A percentile compares a stretch with the other conserved stretches of the same genome.
Evolutionary conservation across 2,797 vertebrate species (phyloP).

Genomic region (Phoebastria nigripes): DNA sequence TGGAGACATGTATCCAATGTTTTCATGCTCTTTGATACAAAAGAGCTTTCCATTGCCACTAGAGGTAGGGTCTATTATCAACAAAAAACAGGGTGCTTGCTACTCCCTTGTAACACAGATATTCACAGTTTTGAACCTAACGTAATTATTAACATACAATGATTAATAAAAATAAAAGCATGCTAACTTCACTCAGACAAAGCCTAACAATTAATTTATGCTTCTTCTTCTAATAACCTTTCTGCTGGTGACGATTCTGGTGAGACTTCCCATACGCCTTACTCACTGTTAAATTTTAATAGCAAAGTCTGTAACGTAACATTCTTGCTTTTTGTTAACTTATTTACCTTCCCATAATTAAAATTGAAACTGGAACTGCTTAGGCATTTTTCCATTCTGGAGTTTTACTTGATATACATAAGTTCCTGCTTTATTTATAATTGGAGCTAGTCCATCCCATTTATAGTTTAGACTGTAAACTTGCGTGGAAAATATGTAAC

Average conservation of each 20-base stretch:
- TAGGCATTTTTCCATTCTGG: neutral
- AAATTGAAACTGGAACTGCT: neutral
- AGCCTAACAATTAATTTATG: neutral
- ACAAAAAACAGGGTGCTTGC: neutral
- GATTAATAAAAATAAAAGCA: neutral
- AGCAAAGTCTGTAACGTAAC: neutral
- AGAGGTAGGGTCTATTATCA: neutral
- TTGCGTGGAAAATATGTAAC: neutral
- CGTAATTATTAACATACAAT: neutral
- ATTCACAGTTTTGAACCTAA: neutral
- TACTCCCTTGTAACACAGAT: neutral
- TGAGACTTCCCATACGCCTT: neutral
- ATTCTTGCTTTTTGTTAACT: neutral
- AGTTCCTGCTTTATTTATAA: neutral
- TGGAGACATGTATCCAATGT: neutral
- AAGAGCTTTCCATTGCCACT: neutral
- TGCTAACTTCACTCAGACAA: neutral
- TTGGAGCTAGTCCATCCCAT: neutral
- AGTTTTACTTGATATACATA: neutral
- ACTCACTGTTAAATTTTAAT: neutral
- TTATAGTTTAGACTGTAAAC: neutral
- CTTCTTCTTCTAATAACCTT: neutral
- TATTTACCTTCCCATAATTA: neutral
- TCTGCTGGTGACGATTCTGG: neutral
- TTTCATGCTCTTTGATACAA: neutral